Percentiles rank a stretch among this genome's conserved stretches.
These are phyloP conservation scores for Anguilla obscura DNA, from an alignment of 2,797 vertebrate species.

Conservation along the genomic window DNA sequence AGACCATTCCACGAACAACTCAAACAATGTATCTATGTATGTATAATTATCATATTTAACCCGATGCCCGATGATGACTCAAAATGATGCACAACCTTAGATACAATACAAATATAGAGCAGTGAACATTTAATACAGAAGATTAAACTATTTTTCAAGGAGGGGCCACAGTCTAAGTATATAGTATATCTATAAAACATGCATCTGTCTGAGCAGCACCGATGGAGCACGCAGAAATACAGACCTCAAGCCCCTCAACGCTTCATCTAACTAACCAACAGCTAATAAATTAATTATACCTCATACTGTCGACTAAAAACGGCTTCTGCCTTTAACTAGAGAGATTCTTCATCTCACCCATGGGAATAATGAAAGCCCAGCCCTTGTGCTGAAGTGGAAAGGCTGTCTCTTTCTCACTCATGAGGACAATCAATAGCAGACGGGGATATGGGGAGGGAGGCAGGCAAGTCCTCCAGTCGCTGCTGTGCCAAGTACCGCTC, in stretches of 20 bases:
- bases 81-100: neutral
- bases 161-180: neutral
- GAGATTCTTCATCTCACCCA: slow-evolving; percentile 70
- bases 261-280: slow-evolving; percentile 62
- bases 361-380: slow-evolving; percentile 65
- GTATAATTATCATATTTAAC: neutral
- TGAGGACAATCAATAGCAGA: slow-evolving; percentile 70
- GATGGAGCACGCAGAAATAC: slow-evolving; percentile 55
- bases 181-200: slow-evolving; percentile 27
- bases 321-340: slow-evolving; percentile 60
- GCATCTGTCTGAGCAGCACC: slow-evolving; percentile 57
- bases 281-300: slow-evolving; percentile 62
- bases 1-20: neutral
- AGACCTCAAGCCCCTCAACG: slow-evolving; percentile 61
- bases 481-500: slow-evolving; percentile 8
- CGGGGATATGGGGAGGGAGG: slow-evolving; percentile 55
- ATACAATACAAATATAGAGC: neutral
- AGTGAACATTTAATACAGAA: neutral
- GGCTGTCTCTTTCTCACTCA: slow-evolving; percentile 62
- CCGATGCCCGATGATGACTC: neutral
- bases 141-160: neutral
- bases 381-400: slow-evolving; percentile 65
- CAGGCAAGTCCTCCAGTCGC: neutral
- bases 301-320: slow-evolving; percentile 55
- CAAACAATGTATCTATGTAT: neutral